Evolutionary conservation across 1,140 invertebrate species (phyloP).

Genomic region (Drusus annulatus): DNA sequence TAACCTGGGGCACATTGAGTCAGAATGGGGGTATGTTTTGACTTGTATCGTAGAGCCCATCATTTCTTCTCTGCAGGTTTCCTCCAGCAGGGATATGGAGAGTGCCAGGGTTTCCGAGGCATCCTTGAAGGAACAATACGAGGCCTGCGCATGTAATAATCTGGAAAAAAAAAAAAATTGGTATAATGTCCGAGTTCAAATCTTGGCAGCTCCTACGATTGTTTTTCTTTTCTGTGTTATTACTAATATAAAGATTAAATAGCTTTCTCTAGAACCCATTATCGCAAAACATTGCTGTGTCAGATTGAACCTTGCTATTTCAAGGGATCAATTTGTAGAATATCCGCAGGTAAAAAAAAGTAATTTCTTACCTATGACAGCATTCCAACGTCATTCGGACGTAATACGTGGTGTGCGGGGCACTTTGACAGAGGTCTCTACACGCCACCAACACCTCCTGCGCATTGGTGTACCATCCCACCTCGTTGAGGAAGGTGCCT

Average conservation of each 20-base stretch:
- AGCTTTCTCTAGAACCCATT: too few relatives aligned
- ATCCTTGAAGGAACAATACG: conserved; percentile 83
- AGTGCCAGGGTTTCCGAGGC: conserved; percentile 78
- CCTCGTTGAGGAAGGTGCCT: conserved; percentile 87
- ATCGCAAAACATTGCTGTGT: too few relatives aligned
- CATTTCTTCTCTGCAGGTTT: conserved; percentile 15
- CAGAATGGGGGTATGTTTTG: conserved; percentile 36
- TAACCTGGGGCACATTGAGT: conserved; percentile 42
- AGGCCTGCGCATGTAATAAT: conserved; percentile 84
- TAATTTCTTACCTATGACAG: conserved; percentile 77
- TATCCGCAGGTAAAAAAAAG: too few relatives aligned
- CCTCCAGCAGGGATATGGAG: conserved; percentile 71
- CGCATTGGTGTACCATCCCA: conserved; percentile 86
- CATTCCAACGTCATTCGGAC: conserved; percentile 78
- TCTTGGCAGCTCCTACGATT: too few relatives aligned
- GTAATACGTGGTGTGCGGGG: conserved; percentile 68
- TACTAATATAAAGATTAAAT: too few relatives aligned
- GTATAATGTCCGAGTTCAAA: too few relatives aligned
- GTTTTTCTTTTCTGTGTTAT: too few relatives aligned
- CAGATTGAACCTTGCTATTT: too few relatives aligned
- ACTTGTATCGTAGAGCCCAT: not conserved
- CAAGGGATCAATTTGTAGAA: too few relatives aligned
- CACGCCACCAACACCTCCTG: conserved; percentile 79
- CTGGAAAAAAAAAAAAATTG: conserved; percentile 74
- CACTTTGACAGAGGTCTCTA: conserved; percentile 73